A percentile compares a stretch with the other conserved stretches of the same genome.
phyloP scores from a whole-genome alignment of 1,140 invertebrate genomes.

The Formica selysi region DNA sequence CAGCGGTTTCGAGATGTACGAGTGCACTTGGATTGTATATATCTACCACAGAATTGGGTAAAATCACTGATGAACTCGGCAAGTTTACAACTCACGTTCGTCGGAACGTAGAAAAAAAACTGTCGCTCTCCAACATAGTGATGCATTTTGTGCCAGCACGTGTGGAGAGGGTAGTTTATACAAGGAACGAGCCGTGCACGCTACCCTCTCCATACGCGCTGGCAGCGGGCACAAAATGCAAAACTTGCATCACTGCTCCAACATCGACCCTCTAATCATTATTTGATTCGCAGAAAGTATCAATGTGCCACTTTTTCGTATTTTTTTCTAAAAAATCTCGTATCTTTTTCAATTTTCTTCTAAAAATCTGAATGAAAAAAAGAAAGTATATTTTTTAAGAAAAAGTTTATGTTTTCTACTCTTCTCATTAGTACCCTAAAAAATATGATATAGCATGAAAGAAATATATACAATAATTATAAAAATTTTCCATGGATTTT shows the following conservation, averaged over 20 bases:
- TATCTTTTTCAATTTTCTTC: not conserved
- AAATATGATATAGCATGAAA: not conserved
- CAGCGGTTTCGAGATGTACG: constrained; percentile 52
- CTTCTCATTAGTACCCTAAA: not conserved
- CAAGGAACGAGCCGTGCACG: no score
- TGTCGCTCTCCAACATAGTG: not conserved
- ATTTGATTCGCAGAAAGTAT: not conserved
- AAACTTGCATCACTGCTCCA: not conserved
- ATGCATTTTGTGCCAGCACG: no score
- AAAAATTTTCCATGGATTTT: not conserved
- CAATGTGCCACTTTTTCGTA: not conserved
- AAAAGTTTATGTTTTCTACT: not conserved
- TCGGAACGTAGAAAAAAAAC: not conserved
- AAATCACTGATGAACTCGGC: constrained; percentile 64
- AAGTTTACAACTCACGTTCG: constrained; percentile 54
- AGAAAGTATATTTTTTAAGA: no score
- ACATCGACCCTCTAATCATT: constrained; percentile 6
- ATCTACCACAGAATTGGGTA: constrained; percentile 48
- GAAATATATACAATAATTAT: not conserved
- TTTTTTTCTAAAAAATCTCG: not conserved
- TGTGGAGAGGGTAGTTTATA: no score
- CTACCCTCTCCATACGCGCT: no score
- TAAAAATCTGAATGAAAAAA: not conserved
- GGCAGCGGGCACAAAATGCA: no score
- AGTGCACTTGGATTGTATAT: constrained; percentile 56